phyloP scores from a whole-genome alignment of 2,113 vertebrate genomes.

The Machaerirhynchus nigripectus region DNA sequence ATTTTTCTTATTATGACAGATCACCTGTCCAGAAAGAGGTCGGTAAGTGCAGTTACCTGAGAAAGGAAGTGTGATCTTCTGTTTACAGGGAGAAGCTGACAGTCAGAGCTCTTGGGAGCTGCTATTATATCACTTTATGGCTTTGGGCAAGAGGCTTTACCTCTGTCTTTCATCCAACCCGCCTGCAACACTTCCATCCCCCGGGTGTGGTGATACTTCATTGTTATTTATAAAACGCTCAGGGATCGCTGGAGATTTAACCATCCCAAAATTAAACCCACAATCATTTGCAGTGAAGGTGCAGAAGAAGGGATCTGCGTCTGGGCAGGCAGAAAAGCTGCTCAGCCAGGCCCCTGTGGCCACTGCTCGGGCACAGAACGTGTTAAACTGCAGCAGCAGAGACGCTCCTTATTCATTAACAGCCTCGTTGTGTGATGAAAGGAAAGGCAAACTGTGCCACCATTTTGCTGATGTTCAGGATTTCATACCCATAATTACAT shows the following conservation, averaged over 20 bases:
- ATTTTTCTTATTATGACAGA: neutral
- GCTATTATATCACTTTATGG: neutral
- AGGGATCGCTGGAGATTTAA: neutral
- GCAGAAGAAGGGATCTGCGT: neutral
- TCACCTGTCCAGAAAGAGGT: neutral
- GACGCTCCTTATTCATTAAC: neutral
- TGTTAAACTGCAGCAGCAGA: neutral
- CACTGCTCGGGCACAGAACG: neutral
- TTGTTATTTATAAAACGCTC: neutral
- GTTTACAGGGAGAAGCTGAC: neutral
- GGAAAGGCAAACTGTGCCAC: constrained; percentile 34
- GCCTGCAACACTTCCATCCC: neutral
- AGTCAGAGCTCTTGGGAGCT: neutral
- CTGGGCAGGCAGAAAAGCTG: neutral
- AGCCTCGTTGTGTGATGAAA: constrained; percentile 1
- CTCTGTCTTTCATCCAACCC: neutral
- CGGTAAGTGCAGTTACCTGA: neutral
- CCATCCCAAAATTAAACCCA: neutral
- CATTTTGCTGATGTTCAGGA: constrained; percentile 42
- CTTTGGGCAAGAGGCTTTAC: neutral
- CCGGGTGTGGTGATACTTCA: accelerated
- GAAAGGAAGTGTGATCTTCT: neutral
- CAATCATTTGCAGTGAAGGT: neutral
- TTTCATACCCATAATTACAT: constrained; percentile 11
- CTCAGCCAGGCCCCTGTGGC: neutral